Evolutionary conservation across 2,113 vertebrate genomes (phyloP), one percentile per base, ranked within the genome.

Genomic region (Percopsis transmontana): DNA sequence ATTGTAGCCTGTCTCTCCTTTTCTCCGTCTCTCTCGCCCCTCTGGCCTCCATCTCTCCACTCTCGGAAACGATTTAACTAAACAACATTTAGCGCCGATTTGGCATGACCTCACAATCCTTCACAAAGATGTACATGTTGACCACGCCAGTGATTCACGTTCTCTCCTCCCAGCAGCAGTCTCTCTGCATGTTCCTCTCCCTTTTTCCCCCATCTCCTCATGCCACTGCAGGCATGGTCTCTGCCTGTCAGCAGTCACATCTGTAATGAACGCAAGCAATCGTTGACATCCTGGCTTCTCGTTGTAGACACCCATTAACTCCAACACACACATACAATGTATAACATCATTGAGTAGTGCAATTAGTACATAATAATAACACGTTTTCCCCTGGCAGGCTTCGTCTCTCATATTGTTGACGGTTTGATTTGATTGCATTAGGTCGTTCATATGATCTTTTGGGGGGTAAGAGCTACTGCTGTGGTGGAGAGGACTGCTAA

Each of bases 61-160:
- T 52, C 48, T 58, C 60, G 48, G 19, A 56, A 62, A 14, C 70
- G 12, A 68, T 56, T 60, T 48, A 44, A 66, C 42, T 39, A 76
- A 69, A 56, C 12, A 77, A 58, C 54, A 59, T 68, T n/a, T 10
- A 23, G 11, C 18, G 21, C 56, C 23, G 56, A 58, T 18, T 18
- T 5, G 21, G 54, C 10, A 7, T 59, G 40, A 66, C 57, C 48
- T 61, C 41, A 66, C 44, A 58, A 48, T 45, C 9, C 68, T 44
- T 4, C 38, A 0, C 1, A 56, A 61, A 14, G 51, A 39, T 33
- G 8, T 76, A 24, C 38, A 50, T 59, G 58, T 68, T 62, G 41
- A 62, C 66, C 66, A 66, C 62, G 50, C 13, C 58, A 68, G 57
- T 66, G 60, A 61, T 67, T 60, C 57, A 66, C 62, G 55, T 39